phyloP scores from a whole-genome alignment of 2,888 invertebrate genomes.

The Cephus nigrinus region DNA sequence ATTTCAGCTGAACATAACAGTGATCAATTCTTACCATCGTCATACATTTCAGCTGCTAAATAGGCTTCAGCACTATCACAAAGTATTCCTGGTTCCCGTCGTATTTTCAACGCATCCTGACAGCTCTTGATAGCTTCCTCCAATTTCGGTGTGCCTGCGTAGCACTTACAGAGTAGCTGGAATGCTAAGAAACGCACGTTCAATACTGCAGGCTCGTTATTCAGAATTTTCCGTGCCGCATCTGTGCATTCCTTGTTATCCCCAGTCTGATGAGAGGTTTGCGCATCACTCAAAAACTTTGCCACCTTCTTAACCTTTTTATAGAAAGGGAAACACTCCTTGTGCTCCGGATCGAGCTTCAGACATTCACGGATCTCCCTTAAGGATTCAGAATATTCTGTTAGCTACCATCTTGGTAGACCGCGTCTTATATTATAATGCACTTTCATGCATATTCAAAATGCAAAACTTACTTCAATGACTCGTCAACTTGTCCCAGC shows the following conservation, averaged over 20 bases:
- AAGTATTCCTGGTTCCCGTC: conserved; percentile 79
- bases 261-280: conserved; percentile 71
- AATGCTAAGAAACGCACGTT: conserved; percentile 82
- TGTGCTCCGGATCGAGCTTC: conserved; percentile 97
- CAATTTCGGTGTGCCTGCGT: conserved; percentile 76
- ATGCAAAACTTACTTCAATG: conserved; percentile 75
- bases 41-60: conserved; percentile 88
- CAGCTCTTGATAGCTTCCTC: conserved; percentile 82
- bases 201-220: conserved; percentile 76
- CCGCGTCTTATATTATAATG: background rate
- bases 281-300: conserved; percentile 78
- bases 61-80: conserved; percentile 96
- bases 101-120: conserved; percentile 80
- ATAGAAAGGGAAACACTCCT: conserved; percentile 94
- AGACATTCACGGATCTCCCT: conserved; percentile 96
- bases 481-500: conserved; percentile 91
- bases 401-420: background rate
- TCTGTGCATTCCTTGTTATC: conserved; percentile 77
- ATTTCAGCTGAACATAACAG: conserved; percentile 8
- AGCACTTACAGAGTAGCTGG: conserved; percentile 85
- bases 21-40: conserved; percentile 74
- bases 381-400: background rate
- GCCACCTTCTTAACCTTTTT: conserved; percentile 95
- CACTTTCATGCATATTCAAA: background rate
- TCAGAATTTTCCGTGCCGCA: conserved; percentile 75